Evolutionary conservation across 2,888 invertebrate species (phyloP).

Genomic region (Agrypnus murinus): DNA sequence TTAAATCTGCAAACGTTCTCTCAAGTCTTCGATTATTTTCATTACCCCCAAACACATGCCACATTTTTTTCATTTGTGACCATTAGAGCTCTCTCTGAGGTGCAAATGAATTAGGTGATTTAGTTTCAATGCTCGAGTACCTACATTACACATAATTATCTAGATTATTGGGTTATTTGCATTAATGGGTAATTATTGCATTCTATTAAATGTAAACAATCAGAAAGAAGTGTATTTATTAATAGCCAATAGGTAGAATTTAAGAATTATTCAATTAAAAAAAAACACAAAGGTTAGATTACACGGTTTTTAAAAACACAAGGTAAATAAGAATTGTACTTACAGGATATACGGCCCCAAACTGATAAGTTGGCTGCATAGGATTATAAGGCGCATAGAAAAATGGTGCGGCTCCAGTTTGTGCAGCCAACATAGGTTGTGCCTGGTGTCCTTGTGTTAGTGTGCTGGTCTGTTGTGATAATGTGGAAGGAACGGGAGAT

Average conservation of each 20-base stretch:
- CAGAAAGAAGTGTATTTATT: not conserved
- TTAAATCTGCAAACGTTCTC: too few species aligned
- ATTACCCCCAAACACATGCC: not conserved
- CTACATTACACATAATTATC: not conserved
- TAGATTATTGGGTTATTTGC: conserved; percentile 1
- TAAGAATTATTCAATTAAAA: too few species aligned
- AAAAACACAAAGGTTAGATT: conserved; percentile 1
- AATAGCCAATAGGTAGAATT: not conserved
- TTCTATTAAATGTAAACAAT: too few species aligned
- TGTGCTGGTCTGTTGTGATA: conserved; percentile 80
- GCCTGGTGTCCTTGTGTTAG: conserved; percentile 73
- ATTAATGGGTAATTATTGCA: not conserved
- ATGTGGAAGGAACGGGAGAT: conserved; percentile 85
- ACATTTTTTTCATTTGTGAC: not conserved
- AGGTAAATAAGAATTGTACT: conserved; percentile 60
- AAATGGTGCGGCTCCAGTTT: conserved; percentile 83
- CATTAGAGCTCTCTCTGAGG: conserved; percentile 18
- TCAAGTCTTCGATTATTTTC: not conserved
- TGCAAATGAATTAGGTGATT: conserved; percentile 11
- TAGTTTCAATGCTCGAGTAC: not conserved
- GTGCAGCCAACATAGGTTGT: conserved; percentile 76
- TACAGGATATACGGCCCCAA: conserved; percentile 82
- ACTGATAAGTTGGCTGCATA: conserved; percentile 82
- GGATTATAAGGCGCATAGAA: conserved; percentile 79
- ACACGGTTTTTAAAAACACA: conserved; percentile 23